These are phyloP conservation scores for Harpagifer antarcticus DNA, from an alignment of 2,797 vertebrate species.

Conservation along the genomic window DNA sequence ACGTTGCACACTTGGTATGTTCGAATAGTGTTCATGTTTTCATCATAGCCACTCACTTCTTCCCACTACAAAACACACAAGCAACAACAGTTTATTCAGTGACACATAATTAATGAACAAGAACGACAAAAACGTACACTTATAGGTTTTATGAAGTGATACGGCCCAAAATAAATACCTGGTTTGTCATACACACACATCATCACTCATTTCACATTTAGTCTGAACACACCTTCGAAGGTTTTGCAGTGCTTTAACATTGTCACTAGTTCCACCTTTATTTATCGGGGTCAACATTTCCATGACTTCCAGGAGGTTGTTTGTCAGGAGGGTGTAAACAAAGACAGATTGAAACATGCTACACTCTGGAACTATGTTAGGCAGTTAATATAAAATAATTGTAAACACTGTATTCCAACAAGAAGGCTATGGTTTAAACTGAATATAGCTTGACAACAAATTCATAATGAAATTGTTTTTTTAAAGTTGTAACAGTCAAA, in stretches of 20 bases:
- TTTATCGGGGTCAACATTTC: neutral
- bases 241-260: too few relatives aligned
- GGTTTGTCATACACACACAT: too few relatives aligned
- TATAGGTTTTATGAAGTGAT: neutral
- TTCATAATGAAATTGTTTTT: too few relatives aligned
- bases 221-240: neutral
- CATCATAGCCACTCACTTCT: constrained; percentile 97
- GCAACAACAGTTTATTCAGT: constrained; percentile 3
- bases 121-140: neutral
- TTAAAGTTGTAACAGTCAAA: too few relatives aligned
- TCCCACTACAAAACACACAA: constrained; percentile 89
- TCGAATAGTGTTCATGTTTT: constrained; percentile 98
- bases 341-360: neutral
- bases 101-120: neutral
- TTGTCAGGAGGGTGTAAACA: neutral
- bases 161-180: neutral
- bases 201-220: too few relatives aligned
- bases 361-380: too few relatives aligned
- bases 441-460: too few relatives aligned
- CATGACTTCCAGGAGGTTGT: neutral
- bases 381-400: too few relatives aligned
- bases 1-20: constrained; percentile 99
- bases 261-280: neutral
- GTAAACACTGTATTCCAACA: too few relatives aligned
- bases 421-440: too few relatives aligned